Conservation (phyloP, 1,140 invertebrate species). For the Aricia agestis region DNA sequence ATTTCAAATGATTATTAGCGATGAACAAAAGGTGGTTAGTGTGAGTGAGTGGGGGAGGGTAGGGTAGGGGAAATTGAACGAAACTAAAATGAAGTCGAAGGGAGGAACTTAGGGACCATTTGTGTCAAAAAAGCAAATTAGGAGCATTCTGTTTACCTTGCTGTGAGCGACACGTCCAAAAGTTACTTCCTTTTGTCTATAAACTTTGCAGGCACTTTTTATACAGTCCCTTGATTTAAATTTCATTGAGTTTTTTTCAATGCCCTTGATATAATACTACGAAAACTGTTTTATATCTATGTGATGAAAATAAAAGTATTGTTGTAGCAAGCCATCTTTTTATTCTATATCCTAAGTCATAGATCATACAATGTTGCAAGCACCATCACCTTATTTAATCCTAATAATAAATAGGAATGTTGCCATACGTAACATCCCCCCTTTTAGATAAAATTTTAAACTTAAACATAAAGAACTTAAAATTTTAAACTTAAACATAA, state of each 20-base stretch:
- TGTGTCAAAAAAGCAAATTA: constrained; percentile 62
- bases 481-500: too few species aligned
- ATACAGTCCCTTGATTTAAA: constrained; percentile 18
- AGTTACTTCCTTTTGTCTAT: constrained; percentile 33
- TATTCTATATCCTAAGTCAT: too few species aligned
- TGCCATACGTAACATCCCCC: too few species aligned
- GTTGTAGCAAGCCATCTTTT: too few species aligned
- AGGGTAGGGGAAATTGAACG: constrained; percentile 70
- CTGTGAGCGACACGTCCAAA: constrained; percentile 62
- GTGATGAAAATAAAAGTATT: too few species aligned
- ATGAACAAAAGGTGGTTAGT: constrained; percentile 53
- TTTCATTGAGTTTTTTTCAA: neutral
- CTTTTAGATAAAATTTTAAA: too few species aligned
- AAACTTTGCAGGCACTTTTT: constrained; percentile 19
- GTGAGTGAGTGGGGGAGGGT: constrained; percentile 59
- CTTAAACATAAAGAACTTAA: too few species aligned
- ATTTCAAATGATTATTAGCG: constrained; percentile 66
- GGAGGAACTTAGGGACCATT: constrained; percentile 43
- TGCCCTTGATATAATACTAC: neutral
- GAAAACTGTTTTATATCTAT: too few species aligned
- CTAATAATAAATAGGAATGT: too few species aligned
- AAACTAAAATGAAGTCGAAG: constrained; percentile 68
- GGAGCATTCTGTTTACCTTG: constrained; percentile 59
- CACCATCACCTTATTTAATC: too few species aligned
- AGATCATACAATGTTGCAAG: too few species aligned